Evolutionary conservation across 2,888 invertebrate genomes (phyloP), one percentile per base, ranked within the genome.

Genomic region (Eulithis testata): DNA sequence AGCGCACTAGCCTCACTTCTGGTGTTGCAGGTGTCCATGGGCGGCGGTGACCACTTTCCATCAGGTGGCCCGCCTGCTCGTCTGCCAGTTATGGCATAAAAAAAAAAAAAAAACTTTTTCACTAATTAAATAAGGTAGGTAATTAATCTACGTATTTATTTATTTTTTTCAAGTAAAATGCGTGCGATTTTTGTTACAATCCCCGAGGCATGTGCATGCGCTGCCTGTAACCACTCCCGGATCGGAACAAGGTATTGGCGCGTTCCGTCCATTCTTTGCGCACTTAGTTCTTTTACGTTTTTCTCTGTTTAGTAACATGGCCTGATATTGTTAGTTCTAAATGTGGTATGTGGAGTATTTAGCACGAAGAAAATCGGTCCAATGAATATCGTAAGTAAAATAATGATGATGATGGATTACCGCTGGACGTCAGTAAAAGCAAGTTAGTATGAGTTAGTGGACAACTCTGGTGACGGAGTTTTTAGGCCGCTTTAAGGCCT

Each of bases 211-310:
- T 76, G 65, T 61, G 65, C 58, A 63, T 61, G 60, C 63, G 56
- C 65, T 27, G 60, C 31, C 59, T 27, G 60, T 5, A 53, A 43
- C 49, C 50, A 54, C 52, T 45, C 44, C 44, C 74, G 70, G 68
- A 64, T 60, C 74, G 50, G 67, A 51, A 72, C 77, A 76, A 76
- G 70, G 67, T 60, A 70, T 69, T 66, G 70, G 63, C 71, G 73
- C 77, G 76, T 79, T 75, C 78, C 71, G 31, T 27, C 74, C 69
- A 78, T 80, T 72, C 76, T 75, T 74, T 4, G 65, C 61, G 60
- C 60, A 37, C 58, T 45, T 21, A 11, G 47, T 12, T 59, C 59
- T 63, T 66, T 66, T 66, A 44, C 60, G 36, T 63, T 66, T 66
- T 66, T 47, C 56, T 12, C 62, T 56, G 60, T 62, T 47, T 47